Evolutionary conservation across 2,888 invertebrate species (phyloP).

Genomic region (Elysia crispata): DNA sequence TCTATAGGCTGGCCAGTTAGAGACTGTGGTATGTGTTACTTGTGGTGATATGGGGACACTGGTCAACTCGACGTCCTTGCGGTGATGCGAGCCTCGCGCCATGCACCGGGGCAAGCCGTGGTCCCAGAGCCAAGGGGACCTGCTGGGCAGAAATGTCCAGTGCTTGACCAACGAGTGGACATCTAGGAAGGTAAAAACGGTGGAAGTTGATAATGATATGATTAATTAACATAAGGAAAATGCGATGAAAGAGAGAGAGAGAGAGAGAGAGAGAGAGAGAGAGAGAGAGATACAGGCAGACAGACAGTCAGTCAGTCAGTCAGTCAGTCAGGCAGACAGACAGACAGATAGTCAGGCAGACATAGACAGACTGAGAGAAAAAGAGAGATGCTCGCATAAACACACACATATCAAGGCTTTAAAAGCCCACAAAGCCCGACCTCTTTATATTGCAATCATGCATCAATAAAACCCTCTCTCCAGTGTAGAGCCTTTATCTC

Average conservation of each 20-base stretch:
- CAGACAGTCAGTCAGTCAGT: constrained; percentile 1
- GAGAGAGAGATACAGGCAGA: constrained; percentile 4
- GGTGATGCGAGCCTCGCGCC: too few species aligned
- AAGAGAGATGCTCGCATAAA: constrained; percentile 17
- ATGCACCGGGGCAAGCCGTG: background rate
- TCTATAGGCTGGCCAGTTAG: background rate
- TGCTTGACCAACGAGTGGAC: background rate
- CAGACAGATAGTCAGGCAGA: background rate
- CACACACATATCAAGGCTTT: too few species aligned
- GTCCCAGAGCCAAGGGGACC: background rate
- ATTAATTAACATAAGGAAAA: constrained; percentile 1
- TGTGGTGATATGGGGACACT: too few species aligned
- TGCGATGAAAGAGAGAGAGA: background rate
- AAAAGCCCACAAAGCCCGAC: too few species aligned
- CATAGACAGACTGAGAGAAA: background rate
- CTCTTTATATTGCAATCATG: too few species aligned
- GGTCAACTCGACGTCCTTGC: too few species aligned
- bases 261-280: constrained; percentile 11
- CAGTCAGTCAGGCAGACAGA: background rate
- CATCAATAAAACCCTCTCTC: too few species aligned
- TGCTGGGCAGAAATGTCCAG: background rate
- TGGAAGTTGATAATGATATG: constrained; percentile 7
- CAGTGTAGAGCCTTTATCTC: too few species aligned
- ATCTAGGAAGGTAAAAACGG: background rate
- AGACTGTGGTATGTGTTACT: too few species aligned